Conservation (phyloP, 2,888 invertebrate species). For the Oxycera nigricornis region DNA sequence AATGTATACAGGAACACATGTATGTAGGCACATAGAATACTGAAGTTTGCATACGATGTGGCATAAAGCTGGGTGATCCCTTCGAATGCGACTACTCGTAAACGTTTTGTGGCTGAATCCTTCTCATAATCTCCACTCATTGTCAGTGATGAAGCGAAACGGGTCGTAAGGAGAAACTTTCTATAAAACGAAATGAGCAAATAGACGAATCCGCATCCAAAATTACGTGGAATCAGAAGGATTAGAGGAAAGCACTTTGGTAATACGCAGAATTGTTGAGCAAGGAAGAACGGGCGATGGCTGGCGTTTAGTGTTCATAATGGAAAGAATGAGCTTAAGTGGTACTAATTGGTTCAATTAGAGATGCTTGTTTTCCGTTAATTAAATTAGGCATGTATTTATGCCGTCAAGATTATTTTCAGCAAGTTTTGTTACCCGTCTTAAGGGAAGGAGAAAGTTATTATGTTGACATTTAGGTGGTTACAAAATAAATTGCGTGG, state of each 20-base stretch:
- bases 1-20: neutral
- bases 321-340: conserved; percentile 45
- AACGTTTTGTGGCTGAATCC: conserved; percentile 29
- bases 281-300: conserved; percentile 18
- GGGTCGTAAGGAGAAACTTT: conserved; percentile 33
- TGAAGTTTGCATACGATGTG: neutral
- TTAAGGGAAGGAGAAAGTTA: too few species aligned
- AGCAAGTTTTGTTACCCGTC: too few species aligned
- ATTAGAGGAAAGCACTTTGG: conserved; percentile 11
- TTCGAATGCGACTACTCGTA: neutral
- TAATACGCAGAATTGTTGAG: neutral
- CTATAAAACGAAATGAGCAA: conserved; percentile 1
- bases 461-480: too few species aligned
- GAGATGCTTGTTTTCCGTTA: conserved; percentile 48
- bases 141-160: conserved; percentile 18
- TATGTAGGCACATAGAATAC: neutral
- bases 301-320: conserved; percentile 30
- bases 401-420: conserved; percentile 41
- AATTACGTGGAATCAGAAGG: conserved; percentile 4
- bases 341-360: conserved; percentile 48
- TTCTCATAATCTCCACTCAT: conserved; percentile 17
- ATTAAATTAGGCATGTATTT: conserved; percentile 48
- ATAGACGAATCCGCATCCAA: conserved; percentile 12
- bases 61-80: neutral
- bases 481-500: too few species aligned